These are phyloP conservation scores for Leptopilina myrica DNA, from an alignment of 2,888 invertebrate genomes.

Conservation along the genomic window DNA sequence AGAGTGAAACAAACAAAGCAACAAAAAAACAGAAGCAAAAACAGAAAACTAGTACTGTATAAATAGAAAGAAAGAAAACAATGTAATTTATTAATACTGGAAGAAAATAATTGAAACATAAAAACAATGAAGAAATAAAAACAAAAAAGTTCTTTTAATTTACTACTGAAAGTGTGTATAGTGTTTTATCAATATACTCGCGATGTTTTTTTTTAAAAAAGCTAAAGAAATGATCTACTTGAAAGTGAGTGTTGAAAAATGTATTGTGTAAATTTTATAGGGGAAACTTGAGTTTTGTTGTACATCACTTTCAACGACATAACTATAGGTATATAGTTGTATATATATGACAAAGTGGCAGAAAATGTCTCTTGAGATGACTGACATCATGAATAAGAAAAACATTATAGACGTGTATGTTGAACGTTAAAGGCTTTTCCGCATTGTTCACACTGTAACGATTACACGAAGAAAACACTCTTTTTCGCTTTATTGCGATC, in stretches of 20 bases:
- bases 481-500: conserved; percentile 7
- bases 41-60: no score
- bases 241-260: conserved; percentile 1
- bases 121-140: no score
- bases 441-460: conserved; percentile 16
- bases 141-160: no score
- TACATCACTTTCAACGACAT: not conserved
- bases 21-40: no score
- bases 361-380: conserved; percentile 18
- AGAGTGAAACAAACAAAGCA: no score
- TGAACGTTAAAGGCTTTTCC: not conserved
- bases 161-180: no score
- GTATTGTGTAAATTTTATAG: conserved; percentile 23
- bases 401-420: conserved; percentile 5
- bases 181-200: no score
- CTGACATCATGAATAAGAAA: conserved; percentile 26
- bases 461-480: conserved; percentile 25
- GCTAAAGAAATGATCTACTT: conserved; percentile 5
- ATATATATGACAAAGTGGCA: not conserved
- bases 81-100: no score
- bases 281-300: conserved; percentile 1
- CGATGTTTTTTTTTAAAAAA: not conserved
- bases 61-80: no score
- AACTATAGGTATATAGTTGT: not conserved
- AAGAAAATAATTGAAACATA: no score